phyloP scores from a whole-genome alignment of 2,797 vertebrate species.

The Prunella strophiata region DNA sequence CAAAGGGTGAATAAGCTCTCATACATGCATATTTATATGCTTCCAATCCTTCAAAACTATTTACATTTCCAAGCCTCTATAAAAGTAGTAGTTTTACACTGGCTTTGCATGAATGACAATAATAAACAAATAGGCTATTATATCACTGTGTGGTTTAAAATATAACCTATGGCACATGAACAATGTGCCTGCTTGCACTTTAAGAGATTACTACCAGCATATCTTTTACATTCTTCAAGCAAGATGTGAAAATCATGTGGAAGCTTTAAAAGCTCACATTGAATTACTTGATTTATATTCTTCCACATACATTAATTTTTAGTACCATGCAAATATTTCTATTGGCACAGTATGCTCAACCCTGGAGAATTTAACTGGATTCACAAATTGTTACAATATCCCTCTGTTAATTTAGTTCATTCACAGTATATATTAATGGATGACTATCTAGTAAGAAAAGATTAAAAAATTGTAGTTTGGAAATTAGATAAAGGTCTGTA shows the following conservation, averaged over 20 bases:
- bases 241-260: background rate
- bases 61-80: background rate
- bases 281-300: conserved; percentile 23
- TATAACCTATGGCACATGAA: background rate
- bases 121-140: background rate
- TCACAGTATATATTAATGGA: background rate
- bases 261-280: conserved; percentile 18
- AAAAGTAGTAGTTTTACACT: background rate
- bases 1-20: background rate
- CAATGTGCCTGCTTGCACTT: background rate
- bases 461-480: background rate
- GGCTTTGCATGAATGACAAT: background rate
- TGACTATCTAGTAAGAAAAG: background rate
- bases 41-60: background rate
- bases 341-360: background rate
- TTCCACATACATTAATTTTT: conserved; percentile 37
- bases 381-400: conserved; percentile 16
- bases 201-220: background rate
- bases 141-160: background rate
- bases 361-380: conserved; percentile 22
- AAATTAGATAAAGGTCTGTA: background rate
- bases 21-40: background rate
- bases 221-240: background rate
- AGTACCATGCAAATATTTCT: conserved; percentile 39
- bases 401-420: background rate